A percentile compares a stretch with the other conserved stretches of the same genome.
Conservation (phyloP, 2,113 vertebrate species). For the Carettochelys insculpta region DNA sequence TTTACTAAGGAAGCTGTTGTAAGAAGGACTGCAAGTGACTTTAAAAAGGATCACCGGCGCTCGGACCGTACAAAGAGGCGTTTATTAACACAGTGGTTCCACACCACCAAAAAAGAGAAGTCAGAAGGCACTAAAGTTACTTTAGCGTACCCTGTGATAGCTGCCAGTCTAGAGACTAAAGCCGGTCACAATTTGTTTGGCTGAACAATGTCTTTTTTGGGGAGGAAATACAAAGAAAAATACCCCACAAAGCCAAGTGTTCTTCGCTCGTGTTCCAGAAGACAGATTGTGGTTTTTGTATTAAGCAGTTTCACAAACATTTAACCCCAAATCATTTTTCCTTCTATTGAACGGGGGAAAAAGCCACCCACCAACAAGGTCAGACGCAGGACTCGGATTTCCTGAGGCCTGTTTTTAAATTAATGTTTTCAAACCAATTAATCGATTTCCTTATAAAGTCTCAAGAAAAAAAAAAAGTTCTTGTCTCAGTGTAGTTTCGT, state of each 20-base stretch:
- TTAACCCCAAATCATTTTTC: background rate
- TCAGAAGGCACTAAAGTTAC: slow-evolving; percentile 43
- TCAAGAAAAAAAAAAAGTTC: background rate
- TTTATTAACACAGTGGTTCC: slow-evolving; percentile 55
- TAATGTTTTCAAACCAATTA: background rate
- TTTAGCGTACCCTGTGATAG: background rate
- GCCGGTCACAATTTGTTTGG: slow-evolving; percentile 13
- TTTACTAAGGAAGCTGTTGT: no score
- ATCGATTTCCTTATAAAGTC: background rate
- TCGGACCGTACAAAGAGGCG: no score
- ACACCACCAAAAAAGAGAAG: slow-evolving; percentile 48
- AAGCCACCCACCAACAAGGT: background rate
- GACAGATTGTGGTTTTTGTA: background rate
- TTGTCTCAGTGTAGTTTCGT: slow-evolving; percentile 18
- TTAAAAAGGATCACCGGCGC: no score
- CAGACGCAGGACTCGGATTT: background rate
- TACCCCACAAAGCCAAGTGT: background rate
- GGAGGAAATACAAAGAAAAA: background rate
- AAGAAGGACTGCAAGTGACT: no score
- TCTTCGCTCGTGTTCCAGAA: background rate
- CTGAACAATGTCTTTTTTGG: background rate
- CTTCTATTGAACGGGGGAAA: no score
- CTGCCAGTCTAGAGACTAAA: slow-evolving; percentile 1
- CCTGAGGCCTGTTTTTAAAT: background rate
- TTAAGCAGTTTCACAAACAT: background rate